These are phyloP conservation scores for Dallia pectoralis DNA, from an alignment of 2,797 vertebrate genomes.

Conservation along the genomic window DNA sequence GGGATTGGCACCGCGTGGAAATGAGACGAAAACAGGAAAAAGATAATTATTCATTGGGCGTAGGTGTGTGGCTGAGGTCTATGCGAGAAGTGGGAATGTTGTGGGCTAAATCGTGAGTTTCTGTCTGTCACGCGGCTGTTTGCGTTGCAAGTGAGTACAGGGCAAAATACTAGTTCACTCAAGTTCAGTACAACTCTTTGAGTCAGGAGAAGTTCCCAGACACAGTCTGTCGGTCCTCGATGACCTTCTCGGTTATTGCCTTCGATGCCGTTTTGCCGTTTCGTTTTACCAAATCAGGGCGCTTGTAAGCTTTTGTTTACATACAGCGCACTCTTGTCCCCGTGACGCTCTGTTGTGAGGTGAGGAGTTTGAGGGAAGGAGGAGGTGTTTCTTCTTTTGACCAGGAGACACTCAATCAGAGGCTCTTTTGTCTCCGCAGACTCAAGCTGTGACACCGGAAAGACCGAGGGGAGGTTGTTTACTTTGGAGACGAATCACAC, in stretches of 20 bases:
- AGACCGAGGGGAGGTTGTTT: background rate
- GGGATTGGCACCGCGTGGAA: background rate
- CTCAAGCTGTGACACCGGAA: background rate
- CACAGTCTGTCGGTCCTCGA: background rate
- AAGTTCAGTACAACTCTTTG: background rate
- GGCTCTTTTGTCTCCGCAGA: background rate
- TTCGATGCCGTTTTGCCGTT: background rate
- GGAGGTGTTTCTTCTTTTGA: background rate
- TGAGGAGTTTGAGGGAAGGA: background rate
- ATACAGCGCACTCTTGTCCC: no score
- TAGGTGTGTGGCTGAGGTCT: background rate
- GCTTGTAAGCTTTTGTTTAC: no score
- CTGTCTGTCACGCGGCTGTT: background rate
- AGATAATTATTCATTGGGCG: background rate
- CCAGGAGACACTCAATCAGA: background rate
- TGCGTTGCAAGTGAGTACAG: background rate
- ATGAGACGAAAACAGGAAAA: background rate
- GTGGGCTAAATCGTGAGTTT: background rate
- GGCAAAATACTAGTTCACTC: background rate
- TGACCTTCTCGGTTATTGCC: background rate
- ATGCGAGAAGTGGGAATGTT: background rate
- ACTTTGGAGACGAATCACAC: background rate
- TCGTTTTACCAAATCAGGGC: no score
- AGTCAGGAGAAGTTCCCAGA: background rate
- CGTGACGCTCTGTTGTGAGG: background rate